phyloP scores from a whole-genome alignment of 2,113 vertebrate genomes.

The Corythornis cristatus region DNA sequence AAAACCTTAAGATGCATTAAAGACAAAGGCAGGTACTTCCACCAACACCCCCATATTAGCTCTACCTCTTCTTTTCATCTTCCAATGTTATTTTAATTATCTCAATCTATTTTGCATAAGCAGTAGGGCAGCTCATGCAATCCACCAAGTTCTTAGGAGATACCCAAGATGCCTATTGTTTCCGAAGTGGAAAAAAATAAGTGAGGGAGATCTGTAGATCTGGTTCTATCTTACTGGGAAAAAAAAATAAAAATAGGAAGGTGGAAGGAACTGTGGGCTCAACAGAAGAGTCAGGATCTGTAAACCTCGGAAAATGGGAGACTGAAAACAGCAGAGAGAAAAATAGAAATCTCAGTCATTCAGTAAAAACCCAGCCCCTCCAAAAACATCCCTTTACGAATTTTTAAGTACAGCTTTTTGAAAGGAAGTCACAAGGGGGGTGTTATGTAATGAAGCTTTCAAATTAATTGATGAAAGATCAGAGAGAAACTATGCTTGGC shows the following conservation, averaged over 20 bases:
- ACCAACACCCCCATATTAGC: neutral
- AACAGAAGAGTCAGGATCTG: neutral
- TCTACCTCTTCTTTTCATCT: neutral
- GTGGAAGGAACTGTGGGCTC: neutral
- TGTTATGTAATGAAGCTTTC: neutral
- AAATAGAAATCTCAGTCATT: neutral
- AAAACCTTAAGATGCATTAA: neutral
- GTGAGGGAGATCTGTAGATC: neutral
- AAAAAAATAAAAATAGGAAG: neutral
- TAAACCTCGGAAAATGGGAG: neutral
- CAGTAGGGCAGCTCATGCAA: neutral
- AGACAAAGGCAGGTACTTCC: neutral
- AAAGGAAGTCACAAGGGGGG: neutral
- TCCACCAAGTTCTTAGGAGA: neutral
- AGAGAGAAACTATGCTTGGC: neutral
- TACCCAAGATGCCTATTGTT: neutral
- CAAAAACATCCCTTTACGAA: rapidly evolving
- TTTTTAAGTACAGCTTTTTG: neutral
- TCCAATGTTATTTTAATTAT: neutral
- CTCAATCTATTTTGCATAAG: neutral
- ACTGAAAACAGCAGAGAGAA: neutral
- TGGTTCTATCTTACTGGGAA: neutral
- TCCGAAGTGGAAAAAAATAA: neutral
- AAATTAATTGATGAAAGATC: neutral
- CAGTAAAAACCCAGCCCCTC: neutral